Conservation (phyloP, 2,888 invertebrate genomes). For the Acrocyrtus sp. region DNA sequence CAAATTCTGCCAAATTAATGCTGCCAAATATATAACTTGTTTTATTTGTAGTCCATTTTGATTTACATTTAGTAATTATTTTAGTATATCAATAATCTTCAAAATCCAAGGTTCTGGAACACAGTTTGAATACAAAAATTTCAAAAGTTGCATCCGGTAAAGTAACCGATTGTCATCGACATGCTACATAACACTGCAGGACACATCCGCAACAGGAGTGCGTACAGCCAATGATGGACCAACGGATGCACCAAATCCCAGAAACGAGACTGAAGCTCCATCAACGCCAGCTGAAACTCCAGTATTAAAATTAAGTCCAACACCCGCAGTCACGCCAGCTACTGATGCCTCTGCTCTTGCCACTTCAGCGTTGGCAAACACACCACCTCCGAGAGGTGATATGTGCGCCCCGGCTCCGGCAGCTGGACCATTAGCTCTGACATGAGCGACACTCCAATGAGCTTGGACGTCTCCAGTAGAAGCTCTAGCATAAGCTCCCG, state of each 20-base stretch:
- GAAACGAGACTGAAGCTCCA: conserved; percentile 2
- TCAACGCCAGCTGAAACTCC: conserved; percentile 20
- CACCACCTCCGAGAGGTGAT: background rate
- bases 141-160: no score
- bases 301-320: conserved; percentile 15
- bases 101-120: no score
- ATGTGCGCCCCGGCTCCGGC: conserved; percentile 3
- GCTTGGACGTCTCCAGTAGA: conserved; percentile 4
- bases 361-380: conserved; percentile 17
- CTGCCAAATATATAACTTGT: no score
- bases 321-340: conserved; percentile 5
- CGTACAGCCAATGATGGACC: conserved; percentile 7
- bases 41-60: no score
- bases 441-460: background rate
- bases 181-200: conserved; percentile 10
- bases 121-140: no score
- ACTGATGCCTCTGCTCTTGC: conserved; percentile 19
- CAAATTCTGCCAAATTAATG: no score
- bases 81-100: no score
- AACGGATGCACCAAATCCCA: conserved; percentile 14
- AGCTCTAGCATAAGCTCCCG: conserved; percentile 16
- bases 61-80: no score
- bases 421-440: conserved; percentile 12
- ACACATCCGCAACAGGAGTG: conserved; percentile 21
- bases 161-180: no score